Percentiles rank a stretch among this genome's conserved stretches.
Evolutionary conservation across 1,140 invertebrate species (phyloP).

Genomic region (Eumeta japonica): DNA sequence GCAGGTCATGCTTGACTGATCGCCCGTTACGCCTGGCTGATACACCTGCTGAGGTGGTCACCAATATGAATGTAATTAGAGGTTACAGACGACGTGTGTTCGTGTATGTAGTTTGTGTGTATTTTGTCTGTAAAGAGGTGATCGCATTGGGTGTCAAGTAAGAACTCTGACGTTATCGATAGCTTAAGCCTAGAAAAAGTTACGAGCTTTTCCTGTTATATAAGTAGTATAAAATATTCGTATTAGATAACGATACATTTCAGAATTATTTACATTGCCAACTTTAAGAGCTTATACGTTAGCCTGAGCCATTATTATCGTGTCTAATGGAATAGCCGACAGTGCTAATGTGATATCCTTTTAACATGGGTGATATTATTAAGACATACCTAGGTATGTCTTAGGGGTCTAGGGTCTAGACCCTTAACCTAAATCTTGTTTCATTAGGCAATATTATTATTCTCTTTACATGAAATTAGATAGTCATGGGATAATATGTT

Average conservation of each 20-base stretch:
- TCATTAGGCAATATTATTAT: no score
- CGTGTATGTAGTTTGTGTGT: conserved; percentile 14
- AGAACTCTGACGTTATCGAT: neutral
- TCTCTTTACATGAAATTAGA: no score
- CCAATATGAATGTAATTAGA: conserved; percentile 48
- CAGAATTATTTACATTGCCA: no score
- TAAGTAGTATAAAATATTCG: neutral
- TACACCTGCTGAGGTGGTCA: conserved; percentile 39
- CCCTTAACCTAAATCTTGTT: no score
- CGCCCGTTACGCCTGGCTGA: conserved; percentile 28
- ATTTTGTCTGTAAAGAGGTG: neutral
- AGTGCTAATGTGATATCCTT: no score
- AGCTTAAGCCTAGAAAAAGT: neutral
- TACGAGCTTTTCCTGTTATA: neutral
- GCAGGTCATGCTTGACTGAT: conserved; percentile 27
- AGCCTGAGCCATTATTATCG: no score
- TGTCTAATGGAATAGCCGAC: no score
- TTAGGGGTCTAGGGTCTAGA: no score
- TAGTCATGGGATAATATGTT: no score
- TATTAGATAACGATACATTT: neutral
- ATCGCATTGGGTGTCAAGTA: neutral
- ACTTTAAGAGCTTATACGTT: no score
- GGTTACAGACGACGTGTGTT: conserved; percentile 11
- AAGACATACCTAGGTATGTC: no score
- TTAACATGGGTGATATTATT: no score